phyloP scores from a whole-genome alignment of 2,113 vertebrate genomes.

The Callospermophilus lateralis region DNA sequence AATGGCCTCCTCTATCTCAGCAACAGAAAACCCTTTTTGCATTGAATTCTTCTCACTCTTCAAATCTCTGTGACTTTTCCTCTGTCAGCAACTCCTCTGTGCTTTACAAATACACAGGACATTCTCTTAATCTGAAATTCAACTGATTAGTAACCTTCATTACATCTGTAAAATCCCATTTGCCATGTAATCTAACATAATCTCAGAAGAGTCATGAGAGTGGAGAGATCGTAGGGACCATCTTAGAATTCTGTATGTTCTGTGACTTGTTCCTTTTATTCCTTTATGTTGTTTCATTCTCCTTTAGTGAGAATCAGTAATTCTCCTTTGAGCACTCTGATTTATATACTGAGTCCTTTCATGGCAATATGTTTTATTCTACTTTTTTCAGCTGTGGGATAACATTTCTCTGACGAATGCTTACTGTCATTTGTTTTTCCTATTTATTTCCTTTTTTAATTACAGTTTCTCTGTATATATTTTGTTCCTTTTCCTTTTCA shows the following conservation, averaged over 20 bases:
- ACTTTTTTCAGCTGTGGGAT: not conserved
- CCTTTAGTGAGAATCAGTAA: not conserved
- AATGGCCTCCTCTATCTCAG: not conserved
- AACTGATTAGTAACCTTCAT: not conserved
- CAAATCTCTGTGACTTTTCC: not conserved
- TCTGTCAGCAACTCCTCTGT: not conserved
- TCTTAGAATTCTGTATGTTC: not conserved
- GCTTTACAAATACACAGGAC: not conserved
- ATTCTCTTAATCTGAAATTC: not conserved
- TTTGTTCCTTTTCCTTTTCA: not conserved
- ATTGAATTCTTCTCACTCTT: not conserved
- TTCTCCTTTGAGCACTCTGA: not conserved
- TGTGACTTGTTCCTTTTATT: not conserved
- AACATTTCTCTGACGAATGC: not conserved
- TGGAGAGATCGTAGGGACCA: not conserved
- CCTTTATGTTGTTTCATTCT: constrained; percentile 28
- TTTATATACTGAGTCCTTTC: constrained; percentile 33
- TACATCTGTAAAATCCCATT: not conserved
- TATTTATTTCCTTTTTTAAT: constrained; percentile 37
- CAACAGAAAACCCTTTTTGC: not conserved
- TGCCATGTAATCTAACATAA: not conserved
- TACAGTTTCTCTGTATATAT: not conserved
- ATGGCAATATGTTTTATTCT: constrained; percentile 12
- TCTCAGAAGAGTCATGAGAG: not conserved
- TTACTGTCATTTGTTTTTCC: constrained; percentile 46